A percentile compares a stretch with the other conserved stretches of the same genome.
Evolutionary conservation across 2,888 invertebrate species (phyloP).

Genomic region (Callyntrura sp.): DNA sequence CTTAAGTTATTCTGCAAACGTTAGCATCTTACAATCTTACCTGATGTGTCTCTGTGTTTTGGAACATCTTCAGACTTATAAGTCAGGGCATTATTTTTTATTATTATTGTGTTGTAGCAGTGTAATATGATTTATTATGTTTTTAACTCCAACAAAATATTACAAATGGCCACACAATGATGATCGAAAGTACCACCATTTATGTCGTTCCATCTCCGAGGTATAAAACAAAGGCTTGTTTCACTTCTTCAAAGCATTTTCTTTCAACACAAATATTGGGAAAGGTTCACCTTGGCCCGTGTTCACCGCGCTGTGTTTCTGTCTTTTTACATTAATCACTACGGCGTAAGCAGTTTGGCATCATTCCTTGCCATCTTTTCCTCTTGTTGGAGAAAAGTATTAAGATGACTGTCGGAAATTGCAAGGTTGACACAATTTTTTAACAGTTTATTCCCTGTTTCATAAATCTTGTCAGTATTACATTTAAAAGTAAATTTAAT

Average conservation of each 20-base stretch:
- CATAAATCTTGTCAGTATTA: conserved; percentile 12
- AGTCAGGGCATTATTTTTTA: conserved; percentile 14
- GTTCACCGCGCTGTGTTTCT: background rate
- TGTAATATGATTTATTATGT: background rate
- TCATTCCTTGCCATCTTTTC: background rate
- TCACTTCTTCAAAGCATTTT: background rate
- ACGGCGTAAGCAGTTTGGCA: background rate
- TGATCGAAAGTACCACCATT: too few relatives aligned
- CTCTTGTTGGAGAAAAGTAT: background rate
- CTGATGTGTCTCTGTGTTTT: background rate
- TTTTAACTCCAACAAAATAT: background rate
- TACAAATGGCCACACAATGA: background rate
- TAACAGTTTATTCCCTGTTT: background rate
- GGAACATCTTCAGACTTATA: background rate
- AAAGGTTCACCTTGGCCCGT: background rate
- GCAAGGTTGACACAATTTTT: conserved; percentile 52
- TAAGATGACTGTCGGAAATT: conserved; percentile 1
- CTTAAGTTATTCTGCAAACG: background rate
- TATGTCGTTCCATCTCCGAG: too few relatives aligned
- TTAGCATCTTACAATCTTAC: background rate
- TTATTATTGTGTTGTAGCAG: background rate
- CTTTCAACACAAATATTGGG: background rate
- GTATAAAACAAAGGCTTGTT: background rate
- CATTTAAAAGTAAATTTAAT: conserved; percentile 25
- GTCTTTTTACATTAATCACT: too few relatives aligned